Evolutionary conservation across 2,888 invertebrate genomes (phyloP), one percentile per base, ranked within the genome.

Genomic region (Drosophila rubida): DNA sequence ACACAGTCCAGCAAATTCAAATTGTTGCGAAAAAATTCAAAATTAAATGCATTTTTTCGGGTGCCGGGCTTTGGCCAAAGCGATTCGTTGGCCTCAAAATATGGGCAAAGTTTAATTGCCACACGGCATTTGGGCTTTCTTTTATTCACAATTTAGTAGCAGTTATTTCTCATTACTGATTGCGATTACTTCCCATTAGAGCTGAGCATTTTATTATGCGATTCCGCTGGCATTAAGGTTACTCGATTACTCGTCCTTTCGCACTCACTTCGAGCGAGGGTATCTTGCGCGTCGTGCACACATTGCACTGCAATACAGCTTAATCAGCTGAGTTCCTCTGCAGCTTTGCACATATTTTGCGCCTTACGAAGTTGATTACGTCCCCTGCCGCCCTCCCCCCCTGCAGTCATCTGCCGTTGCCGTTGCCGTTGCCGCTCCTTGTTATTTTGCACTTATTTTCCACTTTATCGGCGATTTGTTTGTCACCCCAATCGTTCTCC

Each of bases 401-500:
- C n/a, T n/a, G n/a, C n/a, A n/a, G n/a, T n/a, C n/a, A n/a, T n/a
- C n/a, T n/a, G n/a, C n/a, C 14, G 14, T 16, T n/a, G 11, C 7
- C 13, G 2, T 30, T 25, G 2, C 13, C 19, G 7, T 3, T 32
- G 32, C 32, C 9, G 3, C 23, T 37, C 6, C 37, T 35, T 16
- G 23, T 69, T 62, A 48, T 70, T 65, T 84, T 69, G 60, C 73
- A 68, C 79, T 83, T 82, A 76, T 78, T 84, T 83, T 85, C 72
- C 85, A 84, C 82, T 87, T 83, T 85, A 83, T 81, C 87, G 78
- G 79, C 83, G 76, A 83, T 83, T 84, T 83, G 82, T 63, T 76
- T 69, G 49, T 41, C 53, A 53, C 48, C 13, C 57, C 23, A 23
- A 44, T 22, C 9, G 14, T 9, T 30, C 46, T 11, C 13, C 30